Base-by-base conservation (phyloP, 2,113 vertebrate species). In the Stegostoma tigrinum region DNA sequence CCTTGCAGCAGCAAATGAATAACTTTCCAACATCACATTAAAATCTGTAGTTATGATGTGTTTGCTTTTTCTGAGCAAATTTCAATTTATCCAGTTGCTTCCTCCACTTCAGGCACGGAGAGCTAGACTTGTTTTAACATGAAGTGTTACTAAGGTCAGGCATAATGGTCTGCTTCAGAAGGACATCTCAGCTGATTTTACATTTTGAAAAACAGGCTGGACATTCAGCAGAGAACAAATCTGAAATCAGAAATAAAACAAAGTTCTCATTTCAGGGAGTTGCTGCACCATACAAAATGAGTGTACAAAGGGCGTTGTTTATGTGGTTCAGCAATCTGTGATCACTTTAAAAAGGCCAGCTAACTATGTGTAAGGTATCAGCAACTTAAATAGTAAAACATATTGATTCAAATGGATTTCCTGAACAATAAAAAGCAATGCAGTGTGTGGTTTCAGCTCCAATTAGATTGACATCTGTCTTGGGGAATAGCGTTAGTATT, bases 211-310 rank as follows among this genome's bases (percentile, higher is more conserved):
- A 96, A 98, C 97, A 0, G 97, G 96, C 68, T 97, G 97, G 89
- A 98, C 96, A 24, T 97, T 98, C 95, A 98, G 96, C 96, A 98
- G 91, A 19, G 98, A 98, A 95, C 98, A 98, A 95, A 98, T 97
- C 98, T 98, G 97, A 95, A 97, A 97, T 95, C 96, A 96, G 96
- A 96, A 95, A 42, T 78, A 45, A 68, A 21, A 68, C 66, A 70
- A 94, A 94, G 45, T 94, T 67, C 12, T 66, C 17, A 61, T 19
- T 91, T 61, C 48, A 27, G 80, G 80, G 7, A 21, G 42, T 52
- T 45, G 85, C 85, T 89, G 48, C 15, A 89, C 24, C 86, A 34
- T 7, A 34, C 27, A 30, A 24, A 89, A 0, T 55, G 48, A 61
- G 24, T 30, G 8, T 19, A 42, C 38, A 89, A 12, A 55, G 86